phyloP scores from a whole-genome alignment of 2,113 vertebrate species.

The Trochalopteron elliotii region DNA sequence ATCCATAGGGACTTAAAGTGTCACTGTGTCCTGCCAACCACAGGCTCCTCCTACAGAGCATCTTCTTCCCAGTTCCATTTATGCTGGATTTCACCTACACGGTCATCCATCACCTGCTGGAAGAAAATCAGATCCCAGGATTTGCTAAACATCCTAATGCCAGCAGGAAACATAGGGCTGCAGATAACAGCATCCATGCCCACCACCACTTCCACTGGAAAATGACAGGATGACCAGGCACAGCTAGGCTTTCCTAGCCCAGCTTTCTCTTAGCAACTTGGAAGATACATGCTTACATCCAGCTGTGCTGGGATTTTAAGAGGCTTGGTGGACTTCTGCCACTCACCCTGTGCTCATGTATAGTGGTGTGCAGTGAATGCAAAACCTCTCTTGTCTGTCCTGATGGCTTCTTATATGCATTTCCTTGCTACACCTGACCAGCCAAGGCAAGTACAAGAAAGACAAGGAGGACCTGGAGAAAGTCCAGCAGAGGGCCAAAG shows the following conservation, averaged over 20 bases:
- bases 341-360: neutral
- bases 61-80: neutral
- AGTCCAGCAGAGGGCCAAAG: neutral
- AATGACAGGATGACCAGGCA: neutral
- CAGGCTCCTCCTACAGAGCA: neutral
- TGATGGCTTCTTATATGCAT: neutral
- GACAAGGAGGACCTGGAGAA: neutral
- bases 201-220: neutral
- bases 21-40: neutral
- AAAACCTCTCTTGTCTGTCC: neutral
- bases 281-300: neutral
- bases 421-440: neutral
- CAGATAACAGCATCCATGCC: neutral
- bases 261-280: neutral
- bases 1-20: neutral
- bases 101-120: rapidly evolving
- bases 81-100: neutral
- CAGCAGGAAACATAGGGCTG: neutral
- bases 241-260: neutral
- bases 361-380: neutral
- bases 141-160: neutral
- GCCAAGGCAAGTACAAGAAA: rapidly evolving
- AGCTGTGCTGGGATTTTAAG: neutral
- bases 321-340: neutral
- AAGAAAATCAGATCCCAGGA: neutral